Base-by-base conservation (phyloP, 2,797 vertebrate genomes). In the Buceros bicornis region DNA sequence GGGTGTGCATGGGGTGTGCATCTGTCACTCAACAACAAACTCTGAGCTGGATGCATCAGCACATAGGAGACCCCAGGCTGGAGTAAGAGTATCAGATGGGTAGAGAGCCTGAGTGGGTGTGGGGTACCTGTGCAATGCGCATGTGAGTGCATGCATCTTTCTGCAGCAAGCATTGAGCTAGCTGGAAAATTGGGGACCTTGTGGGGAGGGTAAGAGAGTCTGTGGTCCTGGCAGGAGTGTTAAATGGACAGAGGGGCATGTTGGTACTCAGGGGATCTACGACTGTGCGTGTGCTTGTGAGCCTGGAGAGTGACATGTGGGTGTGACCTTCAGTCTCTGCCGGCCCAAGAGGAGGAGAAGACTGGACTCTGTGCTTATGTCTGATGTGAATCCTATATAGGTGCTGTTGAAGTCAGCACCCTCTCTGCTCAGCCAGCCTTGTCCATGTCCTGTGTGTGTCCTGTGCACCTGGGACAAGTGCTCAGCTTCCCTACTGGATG, bases 61-160 rank as follows among this genome's bases (percentile, higher is more conserved):
- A 43, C 21, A 37, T 0, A 0, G 0, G 29, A 47, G 57, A 10
- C 2, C 8, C 14, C 8, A 5, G 1, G 6, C 1, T 21, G 8
- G 28, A 48, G 16, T 31, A 76, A 40, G 18, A 35, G 25, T 28
- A 25, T 35, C 53, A n/a, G 19, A 16, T 10, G 21, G 15, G 13
- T 28, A 8, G 13, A 42, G 19, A n/a, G 20, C 10, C 29, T 2
- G 0, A 10, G 31, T 13, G 9, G 3, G 24, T 19, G 4, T 8
- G 35, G 7, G 13, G 15, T 66, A 31, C 19, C 57, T 58, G 19
- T 40, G 40, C 57, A 48, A n/a, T 2, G 15, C 54, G 3, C 1
- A 1, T 40, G 7, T 64, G 53, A 45, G 15, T 14, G 19, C 16
- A 0, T 22, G 7, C 9, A 12, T 50, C 37, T 40, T 64, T 58